Base-by-base conservation (phyloP, 2,797 vertebrate genomes). In the Onychomys torridus region DNA sequence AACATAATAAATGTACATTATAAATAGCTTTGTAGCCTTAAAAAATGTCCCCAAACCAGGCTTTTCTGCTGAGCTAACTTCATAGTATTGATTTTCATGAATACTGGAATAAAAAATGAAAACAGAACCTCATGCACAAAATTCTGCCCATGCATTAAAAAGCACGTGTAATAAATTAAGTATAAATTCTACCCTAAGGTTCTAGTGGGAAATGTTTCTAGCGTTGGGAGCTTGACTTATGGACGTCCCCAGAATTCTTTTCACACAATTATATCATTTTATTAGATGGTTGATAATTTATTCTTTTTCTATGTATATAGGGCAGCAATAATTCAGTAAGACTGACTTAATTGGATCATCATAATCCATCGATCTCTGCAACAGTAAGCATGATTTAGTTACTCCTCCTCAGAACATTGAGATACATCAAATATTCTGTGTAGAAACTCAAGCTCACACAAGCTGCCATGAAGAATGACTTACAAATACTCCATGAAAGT, bases 201-300 rank as follows among this genome's bases (percentile, higher is more conserved):
- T 97, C 97, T 77, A 96, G 88, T 84, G 40, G 90, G 43, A 97
- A 98, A 97, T 92, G 85, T 83, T 96, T 96, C 65, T 93, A 97
- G 92, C 89, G 97, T 96, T 97, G 93, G 77, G 97, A 89, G 92
- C 67, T 92, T n/a, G 1, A 98, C 98, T 98, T 98, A 98, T 94
- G 63, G 77, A 79, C 89, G 52, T 95, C 79, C 90, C 75, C 46
- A 97, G 96, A 98, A 95, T 94, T 91, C 84, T 97, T 97, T 98
- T 98, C 96, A 97, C 95, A 88, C 98, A 98, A 95, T 92, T 89
- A 94, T 97, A 95, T 79, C 95, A 81, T 96, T 61, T 17, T 96
- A 97, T 57, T 95, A 95, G 96, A 96, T 91, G 97, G 94, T 10
- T 98, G 96, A 98, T 98, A 98, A 98, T 98, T 77, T 97, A 98